These are phyloP conservation scores for cat (Felis catus) DNA, from an alignment of 2,113 vertebrate species.

Conservation along the genomic window F.catus_Fca126_mat1.0 CM031421.1:102979001-102979500, in stretches of 20 bases:
- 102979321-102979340: not conserved
- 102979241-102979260: not conserved
- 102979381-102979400: not conserved
- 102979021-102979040: not conserved
- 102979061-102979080: not conserved
- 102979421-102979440: not conserved
- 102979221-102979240: not conserved
- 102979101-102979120: not conserved
- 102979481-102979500: not conserved
- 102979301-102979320: not conserved
- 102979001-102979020: not conserved
- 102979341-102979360: not conserved
- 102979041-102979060: not conserved
- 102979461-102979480: not conserved
- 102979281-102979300: not conserved
- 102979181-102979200: not conserved
- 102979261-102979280: not conserved
- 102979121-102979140: not conserved
- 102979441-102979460: not conserved
- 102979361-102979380: not conserved
- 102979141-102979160: not conserved
- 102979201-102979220: not conserved
- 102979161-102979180: not conserved
- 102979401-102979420: not conserved
- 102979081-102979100: not conserved